These are phyloP conservation scores for Synanthedon vespiformis DNA, from an alignment of 2,888 invertebrate genomes.

Conservation along the genomic window DNA sequence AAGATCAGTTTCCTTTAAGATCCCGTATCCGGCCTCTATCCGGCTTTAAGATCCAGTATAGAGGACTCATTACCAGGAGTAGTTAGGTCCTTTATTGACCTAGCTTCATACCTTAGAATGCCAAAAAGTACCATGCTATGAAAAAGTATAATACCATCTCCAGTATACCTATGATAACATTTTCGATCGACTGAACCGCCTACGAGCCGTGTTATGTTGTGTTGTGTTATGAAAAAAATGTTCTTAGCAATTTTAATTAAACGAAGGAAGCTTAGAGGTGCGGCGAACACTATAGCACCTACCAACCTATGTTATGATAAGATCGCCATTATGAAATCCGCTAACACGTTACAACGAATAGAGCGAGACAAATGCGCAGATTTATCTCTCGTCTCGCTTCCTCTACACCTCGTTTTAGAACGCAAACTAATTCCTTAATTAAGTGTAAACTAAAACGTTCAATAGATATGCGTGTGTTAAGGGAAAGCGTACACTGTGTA, in stretches of 20 bases:
- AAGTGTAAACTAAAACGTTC: constrained; percentile 34
- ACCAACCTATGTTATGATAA: neutral
- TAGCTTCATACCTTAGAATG: too few species aligned
- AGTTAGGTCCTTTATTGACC: too few species aligned
- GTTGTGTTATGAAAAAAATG: too few species aligned
- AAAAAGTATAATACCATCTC: too few species aligned
- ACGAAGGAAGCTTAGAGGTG: constrained; percentile 2
- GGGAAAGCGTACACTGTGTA: constrained; percentile 6
- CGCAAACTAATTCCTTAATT: constrained; percentile 45
- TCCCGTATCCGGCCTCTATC: too few species aligned
- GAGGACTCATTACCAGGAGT: too few species aligned
- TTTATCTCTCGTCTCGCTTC: constrained; percentile 23
- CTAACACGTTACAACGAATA: constrained; percentile 16
- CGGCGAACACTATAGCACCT: constrained; percentile 2
- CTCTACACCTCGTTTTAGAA: constrained; percentile 17
- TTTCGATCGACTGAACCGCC: too few species aligned
- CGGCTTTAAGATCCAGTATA: too few species aligned
- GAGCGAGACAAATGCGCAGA: constrained; percentile 16
- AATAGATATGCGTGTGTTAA: constrained; percentile 21
- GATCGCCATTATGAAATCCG: constrained; percentile 18
- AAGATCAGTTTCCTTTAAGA: too few species aligned
- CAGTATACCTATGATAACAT: too few species aligned
- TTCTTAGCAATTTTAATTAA: constrained; percentile 1
- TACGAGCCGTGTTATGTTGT: too few species aligned
- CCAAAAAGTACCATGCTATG: too few species aligned